Conservation (phyloP, 2,797 vertebrate species). For the Tapirus indicus region DNA sequence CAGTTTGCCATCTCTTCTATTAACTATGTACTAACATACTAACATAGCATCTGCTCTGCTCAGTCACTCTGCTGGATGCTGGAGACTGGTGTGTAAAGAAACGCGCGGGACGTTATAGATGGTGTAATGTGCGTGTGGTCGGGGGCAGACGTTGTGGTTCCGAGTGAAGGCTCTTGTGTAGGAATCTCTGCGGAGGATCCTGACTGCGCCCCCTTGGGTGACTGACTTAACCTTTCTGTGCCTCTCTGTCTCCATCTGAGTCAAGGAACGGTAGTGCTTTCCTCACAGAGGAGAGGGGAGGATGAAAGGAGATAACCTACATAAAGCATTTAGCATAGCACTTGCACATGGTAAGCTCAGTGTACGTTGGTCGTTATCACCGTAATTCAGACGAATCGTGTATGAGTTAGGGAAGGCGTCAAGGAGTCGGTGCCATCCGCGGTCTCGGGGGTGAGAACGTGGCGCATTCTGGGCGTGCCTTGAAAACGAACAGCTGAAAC, state of each 20-base stretch:
- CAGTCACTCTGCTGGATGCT: background rate
- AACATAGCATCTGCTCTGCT: background rate
- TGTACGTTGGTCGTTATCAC: background rate
- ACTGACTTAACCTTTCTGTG: background rate
- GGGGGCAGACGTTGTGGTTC: fast-evolving
- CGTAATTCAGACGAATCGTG: background rate
- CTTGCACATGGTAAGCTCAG: background rate
- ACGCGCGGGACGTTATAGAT: fast-evolving
- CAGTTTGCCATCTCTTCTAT: background rate
- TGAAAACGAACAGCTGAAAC: background rate
- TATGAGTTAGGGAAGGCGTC: background rate
- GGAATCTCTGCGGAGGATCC: background rate
- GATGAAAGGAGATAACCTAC: background rate
- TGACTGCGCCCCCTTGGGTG: background rate
- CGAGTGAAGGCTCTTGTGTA: background rate
- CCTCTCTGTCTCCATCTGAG: background rate
- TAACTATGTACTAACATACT: background rate
- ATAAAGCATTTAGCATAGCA: background rate
- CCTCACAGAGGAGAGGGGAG: background rate
- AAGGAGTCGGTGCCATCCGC: background rate
- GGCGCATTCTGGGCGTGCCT: background rate
- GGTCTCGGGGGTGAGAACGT: background rate
- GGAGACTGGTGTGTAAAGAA: background rate
- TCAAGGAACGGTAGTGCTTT: background rate
- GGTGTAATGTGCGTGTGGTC: background rate